phyloP scores from a whole-genome alignment of 2,888 invertebrate species.

The Stramonita haemastoma region DNA sequence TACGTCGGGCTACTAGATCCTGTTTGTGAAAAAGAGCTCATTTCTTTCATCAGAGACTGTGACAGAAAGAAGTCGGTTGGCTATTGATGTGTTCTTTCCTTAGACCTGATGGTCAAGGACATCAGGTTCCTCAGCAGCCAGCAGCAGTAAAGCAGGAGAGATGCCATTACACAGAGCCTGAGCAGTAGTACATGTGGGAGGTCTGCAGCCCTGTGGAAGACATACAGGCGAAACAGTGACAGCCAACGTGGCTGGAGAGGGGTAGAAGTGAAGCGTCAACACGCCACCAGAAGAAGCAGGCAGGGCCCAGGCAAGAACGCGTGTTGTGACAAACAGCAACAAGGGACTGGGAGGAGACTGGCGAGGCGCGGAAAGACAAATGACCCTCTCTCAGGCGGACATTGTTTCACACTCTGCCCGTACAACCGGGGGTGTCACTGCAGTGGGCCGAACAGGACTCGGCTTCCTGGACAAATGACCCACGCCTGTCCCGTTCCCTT shows the following conservation, averaged over 20 bases:
- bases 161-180: not conserved
- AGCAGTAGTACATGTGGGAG: not conserved
- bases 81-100: too few relatives aligned
- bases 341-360: not conserved
- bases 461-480: constrained; percentile 21
- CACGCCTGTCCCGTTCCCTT: not conserved
- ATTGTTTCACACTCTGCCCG: constrained; percentile 30
- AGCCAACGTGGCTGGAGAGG: not conserved
- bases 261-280: not conserved
- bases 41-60: too few relatives aligned
- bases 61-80: too few relatives aligned
- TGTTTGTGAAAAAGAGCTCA: too few relatives aligned
- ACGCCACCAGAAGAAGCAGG: not conserved
- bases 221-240: not conserved
- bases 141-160: not conserved
- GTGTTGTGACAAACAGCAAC: not conserved
- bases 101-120: too few relatives aligned
- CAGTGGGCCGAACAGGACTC: not conserved
- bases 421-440: constrained; percentile 10
- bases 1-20: too few relatives aligned
- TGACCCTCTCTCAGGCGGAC: not conserved
- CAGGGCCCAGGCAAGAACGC: not conserved
- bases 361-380: constrained; percentile 12
- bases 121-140: too few relatives aligned
- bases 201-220: not conserved